Conservation (phyloP, 1,140 invertebrate species). For the Drosophila mayri region DNA sequence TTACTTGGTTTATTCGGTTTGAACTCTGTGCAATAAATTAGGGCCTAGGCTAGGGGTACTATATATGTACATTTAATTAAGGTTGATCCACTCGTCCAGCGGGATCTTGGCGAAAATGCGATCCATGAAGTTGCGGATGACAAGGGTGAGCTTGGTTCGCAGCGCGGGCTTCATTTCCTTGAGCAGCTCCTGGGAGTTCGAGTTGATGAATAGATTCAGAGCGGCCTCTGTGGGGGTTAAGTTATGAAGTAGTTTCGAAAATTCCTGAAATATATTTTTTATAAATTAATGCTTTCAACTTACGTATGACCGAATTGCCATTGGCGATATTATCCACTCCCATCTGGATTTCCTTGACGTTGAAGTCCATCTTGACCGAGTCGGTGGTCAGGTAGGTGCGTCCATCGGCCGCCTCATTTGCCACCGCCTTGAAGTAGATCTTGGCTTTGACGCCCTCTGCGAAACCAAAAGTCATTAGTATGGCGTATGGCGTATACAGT, state of each 20-base stretch:
- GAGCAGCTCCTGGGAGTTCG: conserved; percentile 91
- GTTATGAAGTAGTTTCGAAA: not conserved
- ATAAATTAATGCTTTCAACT: conserved; percentile 71
- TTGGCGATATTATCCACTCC: conserved; percentile 93
- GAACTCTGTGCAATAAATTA: conserved; percentile 73
- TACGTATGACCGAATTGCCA: conserved; percentile 91
- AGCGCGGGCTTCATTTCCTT: conserved; percentile 95
- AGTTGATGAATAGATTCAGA: conserved; percentile 93
- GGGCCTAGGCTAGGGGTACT: conserved; percentile 35
- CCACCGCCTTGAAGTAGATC: conserved; percentile 91
- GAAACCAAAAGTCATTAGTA: conserved; percentile 8
- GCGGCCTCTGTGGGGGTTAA: conserved; percentile 88
- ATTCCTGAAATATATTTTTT: not conserved
- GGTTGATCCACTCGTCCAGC: conserved; percentile 89
- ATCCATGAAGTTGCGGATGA: conserved; percentile 91
- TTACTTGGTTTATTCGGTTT: conserved; percentile 55
- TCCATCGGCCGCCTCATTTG: conserved; percentile 86
- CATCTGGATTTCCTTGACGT: conserved; percentile 92
- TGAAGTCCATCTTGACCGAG: conserved; percentile 93
- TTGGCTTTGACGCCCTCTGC: conserved; percentile 93
- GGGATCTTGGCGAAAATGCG: conserved; percentile 91
- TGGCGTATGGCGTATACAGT: conserved; percentile 1
- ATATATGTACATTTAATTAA: conserved; percentile 61
- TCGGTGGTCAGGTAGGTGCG: conserved; percentile 89
- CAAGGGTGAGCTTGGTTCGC: conserved; percentile 90